A percentile compares a stretch with the other conserved stretches of the same genome.
Evolutionary conservation across 2,888 invertebrate species (phyloP).

Genomic region (Sesamia inferens): DNA sequence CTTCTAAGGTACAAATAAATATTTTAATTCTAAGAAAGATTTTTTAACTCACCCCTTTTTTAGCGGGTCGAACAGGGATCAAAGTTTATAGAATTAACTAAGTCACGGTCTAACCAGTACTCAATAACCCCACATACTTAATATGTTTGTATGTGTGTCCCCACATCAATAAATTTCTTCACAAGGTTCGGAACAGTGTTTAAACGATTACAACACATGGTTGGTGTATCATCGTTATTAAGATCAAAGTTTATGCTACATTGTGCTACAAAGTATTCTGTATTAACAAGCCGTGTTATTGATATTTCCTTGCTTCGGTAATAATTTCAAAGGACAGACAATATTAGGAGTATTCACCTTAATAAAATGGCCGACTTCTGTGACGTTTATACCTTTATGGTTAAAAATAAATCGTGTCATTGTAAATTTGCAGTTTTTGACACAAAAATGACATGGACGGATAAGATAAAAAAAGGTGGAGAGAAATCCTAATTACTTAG

Average conservation of each 20-base stretch:
- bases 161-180: slow-evolving; percentile 52
- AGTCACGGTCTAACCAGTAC: neutral
- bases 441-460: neutral
- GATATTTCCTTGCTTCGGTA: slow-evolving; percentile 22
- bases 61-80: neutral
- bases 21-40: neutral
- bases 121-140: neutral
- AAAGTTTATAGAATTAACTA: neutral
- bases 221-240: slow-evolving; percentile 48
- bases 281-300: slow-evolving; percentile 29
- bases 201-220: slow-evolving; percentile 56
- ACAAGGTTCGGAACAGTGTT: slow-evolving; percentile 47
- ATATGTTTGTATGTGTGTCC: slow-evolving; percentile 8
- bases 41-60: neutral
- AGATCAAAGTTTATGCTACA: slow-evolving; percentile 53
- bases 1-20: no score
- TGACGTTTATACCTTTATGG: neutral
- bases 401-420: neutral
- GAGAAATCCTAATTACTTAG: no score
- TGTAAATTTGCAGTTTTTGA: neutral
- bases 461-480: neutral
- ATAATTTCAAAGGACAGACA: neutral
- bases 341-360: slow-evolving; percentile 15
- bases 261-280: slow-evolving; percentile 37
- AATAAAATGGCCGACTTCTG: neutral